phyloP scores from a whole-genome alignment of 2,797 vertebrate species.

The Ispidina lecontei region DNA sequence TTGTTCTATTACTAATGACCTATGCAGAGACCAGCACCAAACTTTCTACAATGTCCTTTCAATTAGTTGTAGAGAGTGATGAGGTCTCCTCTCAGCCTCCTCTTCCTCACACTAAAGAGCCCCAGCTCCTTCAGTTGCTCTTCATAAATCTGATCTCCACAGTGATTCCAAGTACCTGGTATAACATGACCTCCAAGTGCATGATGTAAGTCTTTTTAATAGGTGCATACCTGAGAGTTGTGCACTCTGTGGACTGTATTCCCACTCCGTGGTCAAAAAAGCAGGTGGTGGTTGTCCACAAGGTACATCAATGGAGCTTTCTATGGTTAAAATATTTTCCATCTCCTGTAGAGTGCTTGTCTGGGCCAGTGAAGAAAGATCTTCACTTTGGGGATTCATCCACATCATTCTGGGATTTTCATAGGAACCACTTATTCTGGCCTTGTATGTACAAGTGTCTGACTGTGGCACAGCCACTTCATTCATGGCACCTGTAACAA shows the following conservation, averaged over 20 bases:
- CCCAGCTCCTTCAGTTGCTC: no score
- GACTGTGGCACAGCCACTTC: not conserved
- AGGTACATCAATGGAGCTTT: not conserved
- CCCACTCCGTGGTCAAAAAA: not conserved
- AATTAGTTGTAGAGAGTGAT: no score
- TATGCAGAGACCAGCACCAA: no score
- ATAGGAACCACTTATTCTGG: not conserved
- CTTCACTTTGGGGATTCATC: not conserved
- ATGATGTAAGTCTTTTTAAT: not conserved
- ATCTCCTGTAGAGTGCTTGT: not conserved
- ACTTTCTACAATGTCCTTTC: no score
- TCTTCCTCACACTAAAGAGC: no score
- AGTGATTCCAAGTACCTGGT: no score
- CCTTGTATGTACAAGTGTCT: not conserved
- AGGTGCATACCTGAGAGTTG: not conserved
- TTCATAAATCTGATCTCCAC: no score
- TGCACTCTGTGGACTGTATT: not conserved
- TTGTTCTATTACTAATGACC: no score
- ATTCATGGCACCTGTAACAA: not conserved
- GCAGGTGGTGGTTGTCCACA: not conserved
- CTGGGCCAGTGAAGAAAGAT: not conserved
- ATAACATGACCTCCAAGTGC: not conserved
- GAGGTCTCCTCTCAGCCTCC: no score
- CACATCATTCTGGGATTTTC: not conserved
- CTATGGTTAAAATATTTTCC: not conserved